Base-by-base conservation (phyloP, 2,888 invertebrate species). In the Macrophya alboannulata region DNA sequence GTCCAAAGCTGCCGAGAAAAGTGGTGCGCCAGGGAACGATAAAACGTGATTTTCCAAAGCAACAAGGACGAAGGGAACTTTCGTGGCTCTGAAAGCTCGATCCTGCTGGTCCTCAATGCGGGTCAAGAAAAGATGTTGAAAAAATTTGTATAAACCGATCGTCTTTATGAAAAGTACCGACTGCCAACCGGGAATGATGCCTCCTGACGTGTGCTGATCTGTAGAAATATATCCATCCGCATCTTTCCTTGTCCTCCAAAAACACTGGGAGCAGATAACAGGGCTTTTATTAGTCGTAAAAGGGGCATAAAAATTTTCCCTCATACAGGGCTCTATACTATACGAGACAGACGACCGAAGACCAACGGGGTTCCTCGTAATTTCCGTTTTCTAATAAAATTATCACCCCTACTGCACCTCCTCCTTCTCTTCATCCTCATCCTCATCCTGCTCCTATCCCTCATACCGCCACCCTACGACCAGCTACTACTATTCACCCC, bases 301-400 rank as follows among this genome's bases (percentile, higher is more conserved):
- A 62, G 37, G 43, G 15, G 62, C 8, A 51, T 40, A 59, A 81
- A 81, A 62, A 40, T 81, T 43, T 21, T 59, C 62, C 43, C 59
- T 21, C 21, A 9, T 21, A 62, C 79, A 25, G 6, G 59, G 45
- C 17, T 51, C 51, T 51, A n/a, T n/a, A 21, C 62, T n/a, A 31
- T 31, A n/a, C 12, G 10, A 37, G 43, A 31, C 76, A 51, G 51
- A 48, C 51, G 48, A 51, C 55, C 77, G 77, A 77, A 74, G 74
- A 74, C 45, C 74, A 25, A 59, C 25, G 62, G 81, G 62, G 25
- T 43, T 21, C 40, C 81, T 81, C 81, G 81, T 81, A 81, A 81
- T 62, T 81, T 81, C 81, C 81, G 81, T 81, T 81, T 81, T 81
- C 81, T 81, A 81, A 81, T 81, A 81, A 81, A 81, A 81, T 81